Evolutionary conservation across 1,140 invertebrate genomes (phyloP).

Genomic region (Acromyrmex echinatior): DNA sequence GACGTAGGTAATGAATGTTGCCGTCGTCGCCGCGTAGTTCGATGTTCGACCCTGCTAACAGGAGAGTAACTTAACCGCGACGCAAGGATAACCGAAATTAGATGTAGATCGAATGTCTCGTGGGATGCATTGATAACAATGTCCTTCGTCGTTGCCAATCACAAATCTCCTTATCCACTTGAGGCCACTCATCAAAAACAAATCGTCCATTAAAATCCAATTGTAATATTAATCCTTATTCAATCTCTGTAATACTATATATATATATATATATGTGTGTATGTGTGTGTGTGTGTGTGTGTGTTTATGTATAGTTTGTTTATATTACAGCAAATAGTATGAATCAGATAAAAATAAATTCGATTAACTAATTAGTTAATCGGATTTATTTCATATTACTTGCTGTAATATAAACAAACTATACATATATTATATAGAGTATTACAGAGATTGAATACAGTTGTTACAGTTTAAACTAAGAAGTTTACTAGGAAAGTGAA

Average conservation of each 20-base stretch:
- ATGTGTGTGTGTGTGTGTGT: too few species aligned
- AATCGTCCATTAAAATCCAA: background rate
- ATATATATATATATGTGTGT: too few species aligned
- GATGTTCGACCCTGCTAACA: constrained; percentile 40
- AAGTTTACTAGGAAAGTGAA: background rate
- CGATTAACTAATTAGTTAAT: too few species aligned
- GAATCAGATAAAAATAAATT: too few species aligned
- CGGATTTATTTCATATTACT: too few species aligned
- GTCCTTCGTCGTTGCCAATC: constrained; percentile 30
- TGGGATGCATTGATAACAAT: constrained; percentile 21
- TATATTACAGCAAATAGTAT: too few species aligned
- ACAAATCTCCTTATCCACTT: background rate
- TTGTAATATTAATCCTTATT: background rate
- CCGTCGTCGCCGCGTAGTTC: constrained; percentile 29
- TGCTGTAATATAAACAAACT: too few species aligned
- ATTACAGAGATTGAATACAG: too few species aligned
- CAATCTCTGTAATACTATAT: background rate
- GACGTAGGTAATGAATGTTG: constrained; percentile 65
- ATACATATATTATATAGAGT: too few species aligned
- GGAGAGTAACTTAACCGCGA: constrained; percentile 38
- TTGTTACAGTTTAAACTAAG: background rate
- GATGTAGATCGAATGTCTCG: constrained; percentile 42
- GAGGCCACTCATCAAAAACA: background rate
- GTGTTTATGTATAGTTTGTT: too few species aligned
- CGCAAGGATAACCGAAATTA: constrained; percentile 52